Evolutionary conservation across 1,140 invertebrate genomes (phyloP), one percentile per base, ranked within the genome.

Genomic region (Dryas iulia): DNA sequence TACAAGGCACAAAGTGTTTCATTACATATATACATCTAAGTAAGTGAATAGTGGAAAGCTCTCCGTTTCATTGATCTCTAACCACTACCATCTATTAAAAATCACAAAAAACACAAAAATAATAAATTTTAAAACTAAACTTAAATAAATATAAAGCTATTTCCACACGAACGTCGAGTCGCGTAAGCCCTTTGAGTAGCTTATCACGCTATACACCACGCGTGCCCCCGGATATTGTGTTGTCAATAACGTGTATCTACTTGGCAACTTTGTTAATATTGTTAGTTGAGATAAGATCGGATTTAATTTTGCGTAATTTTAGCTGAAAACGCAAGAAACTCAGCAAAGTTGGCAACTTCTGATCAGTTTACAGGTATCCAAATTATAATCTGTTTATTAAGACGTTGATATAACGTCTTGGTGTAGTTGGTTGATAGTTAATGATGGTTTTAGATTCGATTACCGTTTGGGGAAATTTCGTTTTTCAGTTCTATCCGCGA

Each of bases 251-350:
- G 25, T 52, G 10, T 59, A 53, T 30, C 33, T 35, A 59, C n/a
- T 59, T 18, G 18, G 35, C 18, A 66, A 66, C 56, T 66, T 66
- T 66, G 64, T 26, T 66, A 66, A 66, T 66, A 66, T 59, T 59
- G 64, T 66, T 59, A 66, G 64, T 66, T 66, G 24, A 52, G 56
- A 59, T 57, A 66, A 57, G 64, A 66, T 66, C 64, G 21, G 25
- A 18, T 52, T 58, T 58, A 26, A 65, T 35, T 65, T 65, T 58
- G 63, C 57, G 31, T 56, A 25, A 65, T 65, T 61, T 61, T 39
- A 61, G 58, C 28, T 31, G 28, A 5, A 59, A 59, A 30, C 57
- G 28, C 10, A 47, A 47, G 39, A 47, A 47, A 47, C 39, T 14
- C 18, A n/a, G 39, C 18, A 21, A 47, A 47, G 39, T 47, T 18